Conservation (phyloP, 2,113 vertebrate species). For the Trematocara stigmaticum region DNA sequence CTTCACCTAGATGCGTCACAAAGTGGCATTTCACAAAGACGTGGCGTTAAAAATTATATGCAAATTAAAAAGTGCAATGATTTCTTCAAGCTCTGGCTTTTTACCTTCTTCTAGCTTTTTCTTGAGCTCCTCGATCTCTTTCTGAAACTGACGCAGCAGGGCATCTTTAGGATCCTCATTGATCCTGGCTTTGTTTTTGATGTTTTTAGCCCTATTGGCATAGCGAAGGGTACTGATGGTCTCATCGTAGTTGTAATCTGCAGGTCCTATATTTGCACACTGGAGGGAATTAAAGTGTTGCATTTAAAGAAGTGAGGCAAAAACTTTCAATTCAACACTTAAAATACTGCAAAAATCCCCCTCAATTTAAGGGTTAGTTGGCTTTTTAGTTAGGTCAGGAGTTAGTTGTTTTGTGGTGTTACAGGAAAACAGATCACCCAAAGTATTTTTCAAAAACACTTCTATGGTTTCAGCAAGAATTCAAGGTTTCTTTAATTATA, state of each 20-base stretch:
- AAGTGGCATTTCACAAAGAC: neutral
- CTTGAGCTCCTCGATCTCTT: conserved; percentile 97
- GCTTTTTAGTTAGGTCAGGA: neutral
- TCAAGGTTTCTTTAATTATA: neutral
- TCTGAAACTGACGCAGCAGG: conserved; percentile 93
- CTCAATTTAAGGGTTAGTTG: neutral
- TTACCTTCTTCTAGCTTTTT: conserved; percentile 96
- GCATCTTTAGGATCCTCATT: conserved; percentile 98
- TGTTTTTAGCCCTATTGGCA: conserved; percentile 98
- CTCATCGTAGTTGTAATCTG: conserved; percentile 98
- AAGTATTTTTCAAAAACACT: neutral
- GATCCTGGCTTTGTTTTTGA: conserved; percentile 98
- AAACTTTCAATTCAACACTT: neutral
- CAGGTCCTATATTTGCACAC: conserved; percentile 98
- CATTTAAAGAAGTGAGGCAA: neutral
- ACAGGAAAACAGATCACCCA: neutral
- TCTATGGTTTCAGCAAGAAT: neutral
- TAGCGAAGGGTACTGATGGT: conserved; percentile 97
- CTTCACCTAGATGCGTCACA: conserved; percentile 77
- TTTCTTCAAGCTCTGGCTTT: neutral
- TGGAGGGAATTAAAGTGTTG: conserved; percentile 37
- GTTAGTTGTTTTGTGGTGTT: neutral
- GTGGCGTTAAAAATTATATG: neutral
- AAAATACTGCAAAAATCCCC: neutral
- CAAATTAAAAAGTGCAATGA: neutral